A percentile compares a stretch with the other conserved stretches of the same genome.
These are phyloP conservation scores for Odobenus rosmarus DNA, from an alignment of 2,113 vertebrate species.

Conservation along the genomic window DNA sequence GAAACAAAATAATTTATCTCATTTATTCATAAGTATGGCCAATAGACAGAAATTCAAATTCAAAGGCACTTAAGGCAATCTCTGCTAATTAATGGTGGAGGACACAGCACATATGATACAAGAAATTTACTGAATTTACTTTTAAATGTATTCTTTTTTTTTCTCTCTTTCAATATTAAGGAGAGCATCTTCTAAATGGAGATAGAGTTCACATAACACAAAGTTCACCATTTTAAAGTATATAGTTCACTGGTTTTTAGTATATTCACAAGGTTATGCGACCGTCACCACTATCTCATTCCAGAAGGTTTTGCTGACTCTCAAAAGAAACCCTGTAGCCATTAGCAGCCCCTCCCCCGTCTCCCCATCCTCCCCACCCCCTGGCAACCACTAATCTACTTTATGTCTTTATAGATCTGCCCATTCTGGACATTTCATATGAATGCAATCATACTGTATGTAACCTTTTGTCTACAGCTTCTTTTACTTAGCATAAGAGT, in stretches of 20 bases:
- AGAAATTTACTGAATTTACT: not conserved
- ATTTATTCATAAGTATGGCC: not conserved
- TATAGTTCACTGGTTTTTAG: not conserved
- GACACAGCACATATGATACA: not conserved
- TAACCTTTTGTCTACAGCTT: not conserved
- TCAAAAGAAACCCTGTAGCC: not conserved
- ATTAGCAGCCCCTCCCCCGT: not conserved
- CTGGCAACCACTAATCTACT: not conserved
- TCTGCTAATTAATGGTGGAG: not conserved
- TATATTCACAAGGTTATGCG: not conserved
- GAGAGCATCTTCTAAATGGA: constrained; percentile 9
- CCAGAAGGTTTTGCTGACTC: not conserved
- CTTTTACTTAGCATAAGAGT: not conserved
- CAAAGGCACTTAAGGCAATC: not conserved
- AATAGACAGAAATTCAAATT: constrained; percentile 34
- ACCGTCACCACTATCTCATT: not conserved
- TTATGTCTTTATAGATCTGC: not conserved
- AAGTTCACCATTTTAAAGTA: not conserved
- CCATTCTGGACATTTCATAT: not conserved
- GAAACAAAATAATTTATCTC: not conserved
- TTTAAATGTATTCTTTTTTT: constrained; percentile 7
- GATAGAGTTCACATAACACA: not conserved
- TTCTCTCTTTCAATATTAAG: not conserved
- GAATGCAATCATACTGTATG: not conserved
- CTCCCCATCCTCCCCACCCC: not conserved